These are phyloP conservation scores for Poecilia wingei DNA, from an alignment of 2,797 vertebrate species.

Conservation along the genomic window DNA sequence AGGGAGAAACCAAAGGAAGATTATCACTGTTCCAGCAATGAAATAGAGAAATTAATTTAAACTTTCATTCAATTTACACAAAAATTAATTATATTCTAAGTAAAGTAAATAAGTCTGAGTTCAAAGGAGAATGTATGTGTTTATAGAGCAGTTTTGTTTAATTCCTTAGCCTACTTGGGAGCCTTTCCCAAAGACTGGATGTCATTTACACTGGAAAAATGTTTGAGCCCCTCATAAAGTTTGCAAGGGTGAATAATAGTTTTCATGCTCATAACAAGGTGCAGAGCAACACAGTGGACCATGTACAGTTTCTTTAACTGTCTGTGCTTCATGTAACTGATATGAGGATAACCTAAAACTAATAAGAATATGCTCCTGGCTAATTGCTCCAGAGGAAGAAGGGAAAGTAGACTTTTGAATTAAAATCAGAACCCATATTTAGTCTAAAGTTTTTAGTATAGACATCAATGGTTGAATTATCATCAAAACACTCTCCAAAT, in stretches of 20 bases:
- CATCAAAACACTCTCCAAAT: neutral
- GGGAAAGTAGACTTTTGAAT: neutral
- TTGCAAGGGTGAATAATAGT: neutral
- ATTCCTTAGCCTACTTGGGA: neutral
- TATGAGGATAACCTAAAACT: neutral
- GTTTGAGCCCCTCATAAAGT: neutral
- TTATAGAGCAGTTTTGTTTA: neutral
- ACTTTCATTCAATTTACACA: neutral
- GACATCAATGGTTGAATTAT: neutral
- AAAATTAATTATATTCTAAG: neutral
- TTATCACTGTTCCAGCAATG: constrained; percentile 20
- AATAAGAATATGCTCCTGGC: neutral
- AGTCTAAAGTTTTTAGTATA: neutral
- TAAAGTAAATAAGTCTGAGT: neutral
- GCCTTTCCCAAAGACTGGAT: neutral
- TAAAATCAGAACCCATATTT: neutral
- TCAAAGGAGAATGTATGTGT: too few relatives aligned
- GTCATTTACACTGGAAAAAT: neutral
- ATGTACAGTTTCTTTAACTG: neutral
- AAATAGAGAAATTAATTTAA: neutral
- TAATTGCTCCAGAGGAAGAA: neutral
- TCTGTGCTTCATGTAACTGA: neutral
- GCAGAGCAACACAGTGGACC: neutral
- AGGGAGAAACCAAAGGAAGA: constrained; percentile 26
- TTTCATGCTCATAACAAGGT: neutral